Conservation (phyloP, 2,113 vertebrate genomes). For the Leptosomus discolor region DNA sequence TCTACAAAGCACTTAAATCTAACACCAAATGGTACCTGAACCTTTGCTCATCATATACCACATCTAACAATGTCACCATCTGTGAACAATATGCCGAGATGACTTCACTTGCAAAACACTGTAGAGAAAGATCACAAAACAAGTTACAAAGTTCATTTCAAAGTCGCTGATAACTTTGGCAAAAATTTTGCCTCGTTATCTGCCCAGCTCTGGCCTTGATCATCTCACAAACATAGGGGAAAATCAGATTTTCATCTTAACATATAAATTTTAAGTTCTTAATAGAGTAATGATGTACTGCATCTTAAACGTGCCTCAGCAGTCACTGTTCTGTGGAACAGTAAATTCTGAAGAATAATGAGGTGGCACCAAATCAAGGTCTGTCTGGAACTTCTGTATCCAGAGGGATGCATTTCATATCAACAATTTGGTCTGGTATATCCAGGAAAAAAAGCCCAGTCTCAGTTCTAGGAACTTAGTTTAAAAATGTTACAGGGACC, state of each 20-base stretch:
- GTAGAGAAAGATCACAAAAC: not conserved
- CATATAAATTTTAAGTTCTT: not conserved
- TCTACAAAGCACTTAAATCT: not conserved
- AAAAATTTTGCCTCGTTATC: not conserved
- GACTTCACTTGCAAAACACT: not conserved
- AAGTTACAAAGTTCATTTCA: not conserved
- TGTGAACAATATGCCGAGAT: not conserved
- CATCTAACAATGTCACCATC: constrained; percentile 14
- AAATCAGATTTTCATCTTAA: not conserved
- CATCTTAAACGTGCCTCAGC: not conserved
- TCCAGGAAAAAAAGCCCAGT: not conserved
- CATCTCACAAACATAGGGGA: not conserved
- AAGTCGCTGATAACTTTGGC: not conserved
- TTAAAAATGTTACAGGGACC: not conserved
- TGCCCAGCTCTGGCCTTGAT: not conserved
- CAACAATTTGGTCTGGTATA: not conserved
- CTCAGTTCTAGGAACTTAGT: not conserved
- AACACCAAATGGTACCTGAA: not conserved
- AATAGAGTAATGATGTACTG: not conserved
- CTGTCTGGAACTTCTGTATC: not conserved
- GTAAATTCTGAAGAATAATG: not conserved
- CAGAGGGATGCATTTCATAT: not conserved
- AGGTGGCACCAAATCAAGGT: not conserved
- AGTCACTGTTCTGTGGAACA: not conserved
- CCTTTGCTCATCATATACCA: not conserved